These are phyloP conservation scores for Hetaerina americana DNA, from an alignment of 1,140 invertebrate genomes.

Conservation along the genomic window DNA sequence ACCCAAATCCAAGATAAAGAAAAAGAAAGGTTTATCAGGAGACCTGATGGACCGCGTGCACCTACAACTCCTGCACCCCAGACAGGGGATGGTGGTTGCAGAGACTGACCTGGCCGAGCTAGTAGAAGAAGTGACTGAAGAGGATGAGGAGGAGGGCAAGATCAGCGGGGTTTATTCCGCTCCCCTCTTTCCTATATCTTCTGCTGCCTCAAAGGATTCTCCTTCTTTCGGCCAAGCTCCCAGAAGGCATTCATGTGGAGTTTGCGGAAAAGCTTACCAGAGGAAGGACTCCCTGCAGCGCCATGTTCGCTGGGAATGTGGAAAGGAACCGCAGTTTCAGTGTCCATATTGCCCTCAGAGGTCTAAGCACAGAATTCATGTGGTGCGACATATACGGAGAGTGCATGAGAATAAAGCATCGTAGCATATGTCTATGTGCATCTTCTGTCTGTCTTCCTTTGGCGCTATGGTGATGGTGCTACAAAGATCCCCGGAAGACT, in stretches of 20 bases:
- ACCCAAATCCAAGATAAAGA: background rate
- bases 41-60: background rate
- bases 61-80: background rate
- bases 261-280: constrained; percentile 40
- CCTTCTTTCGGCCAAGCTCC: background rate
- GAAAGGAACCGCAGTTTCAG: constrained; percentile 40
- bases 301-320: constrained; percentile 39
- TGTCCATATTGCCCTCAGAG: constrained; percentile 35
- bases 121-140: background rate
- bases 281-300: constrained; percentile 35
- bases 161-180: background rate
- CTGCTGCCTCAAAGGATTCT: background rate
- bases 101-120: background rate
- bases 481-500: too few relatives aligned
- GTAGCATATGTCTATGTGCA: background rate
- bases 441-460: too few relatives aligned
- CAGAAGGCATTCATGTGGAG: constrained; percentile 13
- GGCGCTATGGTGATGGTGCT: too few relatives aligned
- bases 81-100: background rate
- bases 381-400: background rate
- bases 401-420: background rate
- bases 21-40: background rate
- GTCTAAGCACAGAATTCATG: constrained; percentile 22
- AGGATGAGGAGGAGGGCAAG: background rate
- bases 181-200: background rate